Evolutionary conservation across 2,888 invertebrate genomes (phyloP), one percentile per base, ranked within the genome.

Genomic region (Trichogramma evanescens): DNA sequence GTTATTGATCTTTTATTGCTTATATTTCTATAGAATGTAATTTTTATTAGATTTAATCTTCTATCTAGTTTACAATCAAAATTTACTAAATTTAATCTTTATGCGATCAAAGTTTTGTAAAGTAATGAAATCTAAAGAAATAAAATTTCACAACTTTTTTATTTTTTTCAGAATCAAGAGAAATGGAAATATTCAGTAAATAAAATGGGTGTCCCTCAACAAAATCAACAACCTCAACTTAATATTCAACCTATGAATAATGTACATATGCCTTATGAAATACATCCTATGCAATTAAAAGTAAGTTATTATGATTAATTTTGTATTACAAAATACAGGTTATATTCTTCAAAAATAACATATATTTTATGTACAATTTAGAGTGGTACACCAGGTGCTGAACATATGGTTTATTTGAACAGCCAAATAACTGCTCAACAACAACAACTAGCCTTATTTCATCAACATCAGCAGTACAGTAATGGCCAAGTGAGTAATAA

Each of bases 171-270:
- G 89, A 89, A 86, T 79, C 89, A 88, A 78, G 91, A 91, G 81
- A 91, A 91, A 82, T 91, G 91, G 90, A 91, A 90, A 78, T 89
- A 88, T 79, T 83, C 88, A 40, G 72, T 78, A 71, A 74, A 74
- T 62, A 79, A 79, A 67, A 67, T 78, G 62, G 72, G 70, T 58
- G 70, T 76, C 80, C 86, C 72, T 76, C 84, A 74, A 80, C 74
- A 83, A 80, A 81, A 80, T 79, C 79, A 84, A 80, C 73, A 83
- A 79, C 81, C 84, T 70, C 82, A 83, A 73, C 76, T 82, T 68
- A 82, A 80, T 68, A 80, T 82, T 66, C 82, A 83, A 70, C 81
- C 82, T 66, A 82, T 78, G 81, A 75, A 76, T 64, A 77, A 76
- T 68, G 75, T 76, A 66, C 77, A 77, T 65, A 65, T 77, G 66